phyloP scores from a whole-genome alignment of 1,140 invertebrate genomes.

The Magallana gigas region DNA sequence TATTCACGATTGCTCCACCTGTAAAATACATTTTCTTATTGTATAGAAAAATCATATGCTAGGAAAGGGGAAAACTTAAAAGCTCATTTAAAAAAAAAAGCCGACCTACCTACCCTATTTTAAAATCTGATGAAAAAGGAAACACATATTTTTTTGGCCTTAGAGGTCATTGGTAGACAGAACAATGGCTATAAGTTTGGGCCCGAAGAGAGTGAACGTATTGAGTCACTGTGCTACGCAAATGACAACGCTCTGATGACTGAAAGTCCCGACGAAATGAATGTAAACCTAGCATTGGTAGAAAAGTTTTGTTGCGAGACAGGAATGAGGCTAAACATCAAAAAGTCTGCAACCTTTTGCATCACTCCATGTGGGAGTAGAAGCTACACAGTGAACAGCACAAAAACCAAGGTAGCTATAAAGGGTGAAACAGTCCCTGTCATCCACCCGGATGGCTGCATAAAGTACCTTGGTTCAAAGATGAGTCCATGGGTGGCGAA shows the following conservation, averaged over 20 bases:
- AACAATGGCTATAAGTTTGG: slow-evolving; percentile 43
- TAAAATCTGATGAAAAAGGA: too few relatives aligned
- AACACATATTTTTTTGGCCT: too few relatives aligned
- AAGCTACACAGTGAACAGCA: slow-evolving; percentile 41
- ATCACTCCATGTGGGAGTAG: slow-evolving; percentile 42
- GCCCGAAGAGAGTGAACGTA: not conserved
- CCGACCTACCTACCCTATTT: too few relatives aligned
- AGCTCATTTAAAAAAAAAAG: too few relatives aligned
- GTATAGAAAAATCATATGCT: too few relatives aligned
- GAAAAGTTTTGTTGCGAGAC: slow-evolving; percentile 46
- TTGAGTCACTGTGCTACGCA: slow-evolving; percentile 52
- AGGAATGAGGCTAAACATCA: slow-evolving; percentile 58
- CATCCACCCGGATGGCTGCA: not conserved
- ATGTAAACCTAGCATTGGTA: slow-evolving; percentile 43
- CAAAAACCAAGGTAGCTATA: not conserved
- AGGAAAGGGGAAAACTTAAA: too few relatives aligned
- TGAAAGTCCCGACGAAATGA: slow-evolving; percentile 29
- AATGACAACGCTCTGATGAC: slow-evolving; percentile 55
- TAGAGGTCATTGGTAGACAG: not conserved
- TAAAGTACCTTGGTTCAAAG: not conserved
- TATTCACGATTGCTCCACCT: too few relatives aligned
- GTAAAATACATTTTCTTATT: too few relatives aligned
- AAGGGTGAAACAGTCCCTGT: slow-evolving; percentile 28
- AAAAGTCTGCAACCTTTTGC: slow-evolving; percentile 50
- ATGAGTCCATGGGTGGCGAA: slow-evolving; percentile 46